Evolutionary conservation across 2,797 vertebrate species (phyloP).

Genomic region (Psittacula derbiana): DNA sequence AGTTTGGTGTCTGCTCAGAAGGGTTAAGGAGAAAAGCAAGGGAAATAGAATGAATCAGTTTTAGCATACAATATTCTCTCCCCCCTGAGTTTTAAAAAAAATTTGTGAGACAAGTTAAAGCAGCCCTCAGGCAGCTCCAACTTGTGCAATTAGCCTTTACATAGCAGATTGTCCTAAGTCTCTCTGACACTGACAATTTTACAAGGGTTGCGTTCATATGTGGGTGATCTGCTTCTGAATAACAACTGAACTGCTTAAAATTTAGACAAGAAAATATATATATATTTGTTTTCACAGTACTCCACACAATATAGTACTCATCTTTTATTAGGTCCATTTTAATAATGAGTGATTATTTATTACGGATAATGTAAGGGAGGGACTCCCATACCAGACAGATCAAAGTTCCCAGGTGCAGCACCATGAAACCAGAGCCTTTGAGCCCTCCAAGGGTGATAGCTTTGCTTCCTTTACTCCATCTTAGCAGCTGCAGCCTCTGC

Average conservation of each 20-base stretch:
- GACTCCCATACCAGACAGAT: background rate
- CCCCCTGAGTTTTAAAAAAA: background rate
- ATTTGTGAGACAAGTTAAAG: background rate
- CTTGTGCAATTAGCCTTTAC: conserved; percentile 1
- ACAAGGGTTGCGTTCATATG: background rate
- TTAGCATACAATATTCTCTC: background rate
- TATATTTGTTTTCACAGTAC: background rate
- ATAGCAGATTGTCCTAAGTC: background rate
- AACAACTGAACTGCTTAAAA: conserved; percentile 8
- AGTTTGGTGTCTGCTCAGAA: background rate
- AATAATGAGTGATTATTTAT: background rate
- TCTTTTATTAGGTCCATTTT: background rate
- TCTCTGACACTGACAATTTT: background rate
- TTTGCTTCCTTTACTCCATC: background rate
- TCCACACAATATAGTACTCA: background rate
- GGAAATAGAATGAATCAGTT: background rate
- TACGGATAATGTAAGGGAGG: background rate
- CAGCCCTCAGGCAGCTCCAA: background rate
- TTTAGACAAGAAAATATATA: background rate
- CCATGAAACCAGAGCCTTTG: background rate
- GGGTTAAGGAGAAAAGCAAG: background rate
- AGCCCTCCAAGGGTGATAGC: background rate
- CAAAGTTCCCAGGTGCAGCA: background rate
- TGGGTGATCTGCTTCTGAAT: conserved; percentile 34
- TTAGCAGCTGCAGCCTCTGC: background rate